Evolutionary conservation across 1,140 invertebrate species (phyloP), one percentile per base, ranked within the genome.

Genomic region (Maconellicoccus hirsutus): DNA sequence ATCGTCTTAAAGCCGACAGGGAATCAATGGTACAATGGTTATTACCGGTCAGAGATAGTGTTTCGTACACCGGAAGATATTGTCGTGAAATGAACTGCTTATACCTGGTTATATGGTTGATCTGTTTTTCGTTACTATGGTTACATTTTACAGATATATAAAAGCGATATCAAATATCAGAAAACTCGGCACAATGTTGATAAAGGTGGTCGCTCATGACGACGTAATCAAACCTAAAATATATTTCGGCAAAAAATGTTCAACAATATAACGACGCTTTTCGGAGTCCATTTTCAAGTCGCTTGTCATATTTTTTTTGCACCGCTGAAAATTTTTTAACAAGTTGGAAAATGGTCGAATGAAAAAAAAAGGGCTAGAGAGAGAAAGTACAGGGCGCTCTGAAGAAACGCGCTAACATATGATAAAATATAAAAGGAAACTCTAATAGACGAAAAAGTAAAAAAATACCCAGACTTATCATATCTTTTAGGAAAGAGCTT

Each of bases 71-170:
- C 29, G 29, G 29, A 33, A 33, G 29, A n/a, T n/a, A n/a, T n/a
- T n/a, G n/a, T n/a, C 29, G 12, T 3, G 12, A 33, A 33, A 33
- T 33, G 29, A 33, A 33, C 29, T 33, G 12, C 29, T 12, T 33
- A 33, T 52, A 52, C 42, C 42, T 52, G 42, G 4, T 52, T 52
- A 52, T 19, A 52, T 33, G 29, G 42, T 52, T 52, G 42, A 52
- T 52, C 42, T 52, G 42, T 52, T 52, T 52, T 33, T 8, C 42
- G 42, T 52, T 52, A 52, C 42, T 52, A 52, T 52, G 42, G 42
- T 52, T 52, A 52, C 42, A 52, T 16, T 52, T 16, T 6, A n/a
- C n/a, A 6, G 29, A 33, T 6, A 33, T 6, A 33, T 6, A 33
- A 33, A 33, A 33, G 29, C 3, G 42, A 52, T 52, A 52, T 52